Percentiles rank a stretch among this genome's conserved stretches.
phyloP scores from a whole-genome alignment of 2,113 vertebrate genomes.

The Phainopepla nitens region DNA sequence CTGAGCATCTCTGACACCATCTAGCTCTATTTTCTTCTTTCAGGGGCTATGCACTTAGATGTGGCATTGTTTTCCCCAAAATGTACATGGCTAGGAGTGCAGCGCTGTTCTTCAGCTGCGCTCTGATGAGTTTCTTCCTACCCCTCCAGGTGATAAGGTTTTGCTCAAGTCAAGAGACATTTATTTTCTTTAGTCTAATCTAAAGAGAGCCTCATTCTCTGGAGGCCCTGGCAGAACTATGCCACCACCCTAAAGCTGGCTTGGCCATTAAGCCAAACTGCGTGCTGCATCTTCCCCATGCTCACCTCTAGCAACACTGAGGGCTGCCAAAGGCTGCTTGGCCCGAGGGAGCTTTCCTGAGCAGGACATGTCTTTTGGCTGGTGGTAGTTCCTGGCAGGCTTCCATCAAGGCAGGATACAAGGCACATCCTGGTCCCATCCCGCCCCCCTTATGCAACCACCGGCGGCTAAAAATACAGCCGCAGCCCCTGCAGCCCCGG shows the following conservation, averaged over 20 bases:
- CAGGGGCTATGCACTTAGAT: not conserved
- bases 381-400: not conserved
- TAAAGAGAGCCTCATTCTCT: not conserved
- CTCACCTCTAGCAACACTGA: not conserved
- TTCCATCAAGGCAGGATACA: not conserved
- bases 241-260: not conserved
- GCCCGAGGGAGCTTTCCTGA: not conserved
- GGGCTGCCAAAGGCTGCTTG: not conserved
- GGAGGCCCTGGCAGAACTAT: not conserved
- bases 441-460: conserved; percentile 40
- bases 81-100: not conserved
- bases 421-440: not conserved
- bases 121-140: not conserved
- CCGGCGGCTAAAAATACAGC: conserved; percentile 76
- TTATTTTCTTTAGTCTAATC: not conserved
- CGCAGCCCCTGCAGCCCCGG: conserved; percentile 65
- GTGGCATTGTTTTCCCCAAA: not conserved
- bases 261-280: not conserved
- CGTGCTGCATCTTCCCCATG: rapidly evolving
- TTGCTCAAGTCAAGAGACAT: not conserved
- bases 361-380: not conserved
- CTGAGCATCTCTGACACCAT: not conserved
- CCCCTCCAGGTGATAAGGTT: not conserved
- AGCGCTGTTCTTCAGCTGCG: not conserved
- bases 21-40: not conserved